phyloP scores from a whole-genome alignment of 2,113 vertebrate species.

The Aegithalos caudatus region DNA sequence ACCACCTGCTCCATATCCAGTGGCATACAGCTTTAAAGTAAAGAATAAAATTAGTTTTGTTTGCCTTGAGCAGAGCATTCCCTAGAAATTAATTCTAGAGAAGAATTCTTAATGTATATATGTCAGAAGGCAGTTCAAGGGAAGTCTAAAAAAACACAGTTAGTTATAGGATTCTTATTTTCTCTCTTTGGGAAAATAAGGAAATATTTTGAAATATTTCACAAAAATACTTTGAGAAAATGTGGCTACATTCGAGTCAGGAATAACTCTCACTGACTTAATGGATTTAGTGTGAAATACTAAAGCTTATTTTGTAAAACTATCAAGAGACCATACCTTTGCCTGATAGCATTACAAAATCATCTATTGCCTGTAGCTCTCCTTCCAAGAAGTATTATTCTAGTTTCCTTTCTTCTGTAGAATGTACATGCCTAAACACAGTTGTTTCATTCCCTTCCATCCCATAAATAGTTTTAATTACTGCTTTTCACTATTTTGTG shows the following conservation, averaged over 20 bases:
- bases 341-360: not conserved
- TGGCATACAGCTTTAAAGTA: slow-evolving; percentile 87
- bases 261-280: not conserved
- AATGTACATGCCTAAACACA: not conserved
- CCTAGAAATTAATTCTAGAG: not conserved
- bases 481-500: not conserved
- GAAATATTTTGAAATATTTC: not conserved
- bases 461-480: not conserved
- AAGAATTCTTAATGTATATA: not conserved
- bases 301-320: not conserved
- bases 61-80: not conserved
- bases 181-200: not conserved
- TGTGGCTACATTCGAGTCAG: not conserved
- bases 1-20: slow-evolving; percentile 96
- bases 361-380: not conserved
- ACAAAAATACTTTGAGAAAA: not conserved
- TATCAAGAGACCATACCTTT: not conserved
- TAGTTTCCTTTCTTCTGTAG: not conserved
- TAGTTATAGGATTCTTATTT: not conserved
- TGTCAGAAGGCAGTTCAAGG: not conserved
- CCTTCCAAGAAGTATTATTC: not conserved
- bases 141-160: not conserved
- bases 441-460: not conserved
- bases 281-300: not conserved
- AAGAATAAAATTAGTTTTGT: not conserved